Percentiles rank a stretch among this genome's conserved stretches.
These are phyloP conservation scores for Metridium senile DNA, from an alignment of 92 coral and sea anemone genomes.

Conservation along the genomic window DNA sequence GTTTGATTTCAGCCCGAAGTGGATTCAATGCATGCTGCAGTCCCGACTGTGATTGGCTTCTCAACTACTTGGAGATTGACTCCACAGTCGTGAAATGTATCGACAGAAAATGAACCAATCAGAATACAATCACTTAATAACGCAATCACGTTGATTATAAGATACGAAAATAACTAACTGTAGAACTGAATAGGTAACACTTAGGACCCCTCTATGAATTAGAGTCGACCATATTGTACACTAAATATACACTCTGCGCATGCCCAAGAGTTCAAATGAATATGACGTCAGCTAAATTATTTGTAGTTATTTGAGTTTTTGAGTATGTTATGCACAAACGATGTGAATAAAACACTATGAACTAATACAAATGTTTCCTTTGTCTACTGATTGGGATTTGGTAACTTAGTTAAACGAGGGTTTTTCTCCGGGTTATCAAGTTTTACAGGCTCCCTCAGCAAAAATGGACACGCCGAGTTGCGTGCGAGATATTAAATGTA, in stretches of 20 bases:
- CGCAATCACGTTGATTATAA: constrained; percentile 9
- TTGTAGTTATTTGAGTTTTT: constrained; percentile 19
- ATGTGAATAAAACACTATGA: constrained; percentile 9
- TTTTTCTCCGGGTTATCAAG: too few species aligned
- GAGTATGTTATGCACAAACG: neutral
- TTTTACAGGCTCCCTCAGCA: too few species aligned
- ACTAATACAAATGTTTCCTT: neutral
- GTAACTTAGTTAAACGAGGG: too few species aligned
- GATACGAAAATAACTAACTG: neutral
- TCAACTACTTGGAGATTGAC: constrained; percentile 81
- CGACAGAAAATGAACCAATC: constrained; percentile 64
- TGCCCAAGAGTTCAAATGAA: constrained; percentile 22
- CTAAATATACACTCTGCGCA: constrained; percentile 10
- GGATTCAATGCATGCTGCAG: constrained; percentile 76
- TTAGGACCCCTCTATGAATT: neutral
- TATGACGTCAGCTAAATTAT: constrained; percentile 2
- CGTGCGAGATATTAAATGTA: too few species aligned
- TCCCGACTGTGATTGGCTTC: constrained; percentile 85
- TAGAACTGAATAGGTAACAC: constrained; percentile 3
- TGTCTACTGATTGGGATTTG: neutral
- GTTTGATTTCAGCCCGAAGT: constrained; percentile 16
- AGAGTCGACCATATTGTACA: constrained; percentile 11
- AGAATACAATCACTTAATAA: neutral
- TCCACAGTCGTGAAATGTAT: constrained; percentile 79
- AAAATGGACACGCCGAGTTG: too few species aligned